Evolutionary conservation across 2,113 vertebrate species (phyloP), one percentile per base, ranked within the genome.

Genomic region (Ictidomys tridecemlineatus): DNA sequence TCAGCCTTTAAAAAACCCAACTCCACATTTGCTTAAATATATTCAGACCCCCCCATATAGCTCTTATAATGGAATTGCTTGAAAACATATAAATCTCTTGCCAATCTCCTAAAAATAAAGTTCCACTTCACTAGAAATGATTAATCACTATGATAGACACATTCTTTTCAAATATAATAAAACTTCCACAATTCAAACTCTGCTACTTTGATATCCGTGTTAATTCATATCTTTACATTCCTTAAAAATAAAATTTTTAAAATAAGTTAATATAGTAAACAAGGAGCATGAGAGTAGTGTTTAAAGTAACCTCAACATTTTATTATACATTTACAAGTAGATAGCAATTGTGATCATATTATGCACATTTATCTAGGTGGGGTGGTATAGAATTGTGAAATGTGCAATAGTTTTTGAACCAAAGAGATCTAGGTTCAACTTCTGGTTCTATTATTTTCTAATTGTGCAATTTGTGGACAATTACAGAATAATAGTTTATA

Each of bases 31-130:
- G 39, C 89, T 97, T 96, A 89, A 93, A 97, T 83, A 82, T 85
- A 86, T 69, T 94, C 93, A 95, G 96, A 96, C 85, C 89, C 69
- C 69, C 96, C 93, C 95, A 97, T 80, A 73, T 14, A 90, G 93
- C 30, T 82, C 61, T 87, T 63, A 37, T 24, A 90, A 93, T 90
- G 82, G 91, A 93, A 56, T 73, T 63, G 32, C 80, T 90, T 91
- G 70, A 86, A 95, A 95, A 95, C 79, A 78, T 53, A 95, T 51
- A 89, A 61, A 77, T 84, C 42, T 93, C 24, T 89, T 78, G 89
- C 48, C 69, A 63, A 51, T 79, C 34, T 51, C 48, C 48, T 48
- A 95, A 94, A 94, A 86, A 63, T 89, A 84, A 94, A 95, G 61
- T 20, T 93, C 84, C 45, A 94, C 20, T 65, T 61, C 39, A 88